Evolutionary conservation across 1,140 invertebrate species (phyloP).

Genomic region (Drosophila lacertosa): DNA sequence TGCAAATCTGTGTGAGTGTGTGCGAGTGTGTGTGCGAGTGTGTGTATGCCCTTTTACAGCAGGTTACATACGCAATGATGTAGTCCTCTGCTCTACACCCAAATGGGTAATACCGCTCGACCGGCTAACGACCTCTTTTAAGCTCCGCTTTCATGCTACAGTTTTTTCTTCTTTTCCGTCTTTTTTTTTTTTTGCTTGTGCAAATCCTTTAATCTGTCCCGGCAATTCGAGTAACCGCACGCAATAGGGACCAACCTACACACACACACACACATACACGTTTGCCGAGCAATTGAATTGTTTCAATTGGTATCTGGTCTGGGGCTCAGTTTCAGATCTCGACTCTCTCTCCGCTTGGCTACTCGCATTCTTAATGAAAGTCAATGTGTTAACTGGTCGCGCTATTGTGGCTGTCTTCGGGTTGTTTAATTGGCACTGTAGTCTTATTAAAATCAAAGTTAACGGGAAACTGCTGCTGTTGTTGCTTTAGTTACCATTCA

Average conservation of each 20-base stretch:
- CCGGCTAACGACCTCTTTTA: conserved; percentile 20
- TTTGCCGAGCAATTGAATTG: conserved; percentile 72
- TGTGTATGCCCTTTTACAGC: conserved; percentile 30
- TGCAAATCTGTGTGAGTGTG: background rate
- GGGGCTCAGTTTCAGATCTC: conserved; percentile 36
- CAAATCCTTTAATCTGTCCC: conserved; percentile 74
- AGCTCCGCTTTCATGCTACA: conserved; percentile 15
- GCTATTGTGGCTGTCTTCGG: conserved; percentile 3
- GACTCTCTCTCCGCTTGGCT: conserved; percentile 23
- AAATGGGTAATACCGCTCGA: conserved; percentile 41
- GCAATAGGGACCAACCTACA: conserved; percentile 51
- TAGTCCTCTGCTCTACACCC: conserved; percentile 52
- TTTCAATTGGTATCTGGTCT: conserved; percentile 72
- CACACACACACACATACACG: conserved; percentile 35
- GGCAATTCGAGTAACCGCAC: conserved; percentile 59
- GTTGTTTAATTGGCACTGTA: conserved; percentile 50
- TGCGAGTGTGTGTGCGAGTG: background rate
- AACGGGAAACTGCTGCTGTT: conserved; percentile 4
- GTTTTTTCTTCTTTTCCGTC: background rate
- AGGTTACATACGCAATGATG: conserved; percentile 56
- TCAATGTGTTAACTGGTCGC: conserved; percentile 48
- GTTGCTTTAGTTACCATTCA: background rate
- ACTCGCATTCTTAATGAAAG: conserved; percentile 72
- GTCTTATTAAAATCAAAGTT: conserved; percentile 18
- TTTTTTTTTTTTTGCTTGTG: conserved; percentile 25